Evolutionary conservation across 92 coral and sea anemone genomes (phyloP).

Genomic region (Heteractis magnifica): DNA sequence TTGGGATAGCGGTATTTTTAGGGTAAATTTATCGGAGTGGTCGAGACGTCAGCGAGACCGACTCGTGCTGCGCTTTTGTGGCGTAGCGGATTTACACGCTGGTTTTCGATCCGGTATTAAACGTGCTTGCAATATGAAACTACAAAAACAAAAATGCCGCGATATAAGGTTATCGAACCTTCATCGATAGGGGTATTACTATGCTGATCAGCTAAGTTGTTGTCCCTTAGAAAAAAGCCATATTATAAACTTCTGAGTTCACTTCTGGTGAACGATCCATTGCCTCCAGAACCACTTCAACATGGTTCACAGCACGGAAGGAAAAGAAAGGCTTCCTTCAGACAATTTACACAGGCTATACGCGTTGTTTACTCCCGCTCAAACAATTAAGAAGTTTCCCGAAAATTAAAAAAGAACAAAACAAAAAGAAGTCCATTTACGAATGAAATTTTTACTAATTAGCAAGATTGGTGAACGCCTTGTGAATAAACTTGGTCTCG

Average conservation of each 20-base stretch:
- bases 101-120: slow-evolving; percentile 11
- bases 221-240: background rate
- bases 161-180: slow-evolving; percentile 19
- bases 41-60: slow-evolving; percentile 10
- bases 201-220: slow-evolving; percentile 16
- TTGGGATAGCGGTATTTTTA: slow-evolving; percentile 18
- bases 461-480: slow-evolving; percentile 8
- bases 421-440: slow-evolving; percentile 14
- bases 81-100: background rate
- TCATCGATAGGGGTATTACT: slow-evolving; percentile 19
- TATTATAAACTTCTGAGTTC: background rate
- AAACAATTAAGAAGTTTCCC: slow-evolving; percentile 15
- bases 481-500: background rate
- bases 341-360: slow-evolving; percentile 13
- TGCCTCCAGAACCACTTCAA: slow-evolving; percentile 3
- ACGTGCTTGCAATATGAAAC: slow-evolving; percentile 19
- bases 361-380: slow-evolving; percentile 2
- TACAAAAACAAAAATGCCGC: slow-evolving; percentile 21
- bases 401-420: slow-evolving; percentile 21
- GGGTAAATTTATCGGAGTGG: background rate
- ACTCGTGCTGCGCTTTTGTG: slow-evolving; percentile 16
- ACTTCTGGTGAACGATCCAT: background rate
- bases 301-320: background rate
- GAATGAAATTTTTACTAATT: slow-evolving; percentile 6
- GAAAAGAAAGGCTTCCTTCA: background rate